Evolutionary conservation across 2,888 invertebrate species (phyloP).

Genomic region (Hydrotaea cyrtoneurina): DNA sequence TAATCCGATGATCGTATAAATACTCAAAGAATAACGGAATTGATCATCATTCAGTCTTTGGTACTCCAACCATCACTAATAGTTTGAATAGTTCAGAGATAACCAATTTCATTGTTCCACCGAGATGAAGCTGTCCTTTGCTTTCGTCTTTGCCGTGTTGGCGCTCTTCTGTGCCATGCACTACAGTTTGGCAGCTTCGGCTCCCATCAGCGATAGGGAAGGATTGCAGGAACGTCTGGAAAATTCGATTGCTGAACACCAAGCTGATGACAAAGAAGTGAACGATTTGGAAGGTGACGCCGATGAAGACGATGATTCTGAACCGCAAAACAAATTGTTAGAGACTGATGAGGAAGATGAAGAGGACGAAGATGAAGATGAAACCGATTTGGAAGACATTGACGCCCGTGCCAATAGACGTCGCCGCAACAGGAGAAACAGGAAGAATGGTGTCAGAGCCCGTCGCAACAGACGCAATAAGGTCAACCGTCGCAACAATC

Average conservation of each 20-base stretch:
- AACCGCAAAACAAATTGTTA: conserved; percentile 5
- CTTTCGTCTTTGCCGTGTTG: conserved; percentile 30
- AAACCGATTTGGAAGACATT: conserved; percentile 12
- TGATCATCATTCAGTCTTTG: conserved; percentile 29
- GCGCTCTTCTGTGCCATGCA: conserved; percentile 42
- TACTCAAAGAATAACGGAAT: not conserved
- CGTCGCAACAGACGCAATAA: not conserved
- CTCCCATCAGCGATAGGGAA: not conserved
- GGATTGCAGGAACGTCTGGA: not conserved
- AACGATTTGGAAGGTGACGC: conserved; percentile 2
- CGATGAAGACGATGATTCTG: conserved; percentile 26
- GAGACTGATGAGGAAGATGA: conserved; percentile 16
- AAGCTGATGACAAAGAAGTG: not conserved
- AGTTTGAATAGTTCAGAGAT: not conserved
- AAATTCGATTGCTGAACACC: not conserved
- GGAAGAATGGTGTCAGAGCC: not conserved
- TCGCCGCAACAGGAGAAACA: not conserved
- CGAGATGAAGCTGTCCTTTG: conserved; percentile 49
- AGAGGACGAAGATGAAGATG: conserved; percentile 8
- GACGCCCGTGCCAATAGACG: conserved; percentile 14
- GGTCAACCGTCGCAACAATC: not conserved
- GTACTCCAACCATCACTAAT: conserved; percentile 3
- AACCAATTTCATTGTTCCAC: not conserved
- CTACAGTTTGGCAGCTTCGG: conserved; percentile 27
- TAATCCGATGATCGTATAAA: conserved; percentile 24